Base-by-base conservation (phyloP, 2,113 vertebrate species). In the Indri indri region DNA sequence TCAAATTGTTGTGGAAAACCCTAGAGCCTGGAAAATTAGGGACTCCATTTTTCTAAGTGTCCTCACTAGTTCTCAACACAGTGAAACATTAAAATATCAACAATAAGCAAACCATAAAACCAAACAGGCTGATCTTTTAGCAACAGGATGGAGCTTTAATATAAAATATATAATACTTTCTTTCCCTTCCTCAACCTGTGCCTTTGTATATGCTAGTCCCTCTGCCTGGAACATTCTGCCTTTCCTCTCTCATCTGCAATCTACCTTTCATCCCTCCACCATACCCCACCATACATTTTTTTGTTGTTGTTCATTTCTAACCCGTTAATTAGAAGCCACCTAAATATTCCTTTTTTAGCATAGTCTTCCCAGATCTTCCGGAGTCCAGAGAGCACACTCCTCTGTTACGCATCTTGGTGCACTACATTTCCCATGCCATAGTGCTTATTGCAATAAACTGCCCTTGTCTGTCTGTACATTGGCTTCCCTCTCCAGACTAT, bases 1-100 rank as follows among this genome's bases (percentile, higher is more conserved):
- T 37, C 61, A 91, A 71, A 54, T 82, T 95, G 11, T 95, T 77
- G 61, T 68, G 54, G 54, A 86, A 93, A 96, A 66, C 25, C 42
- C 65, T 7, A n/a, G 32, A 40, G 13, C 20, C 10, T 76, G 89
- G 23, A 83, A 30, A 90, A 87, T 42, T 27, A 16, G 11, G 54
- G 66, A 45, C 20, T 57, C 45, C 87, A 12, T 54, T 88, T 90
- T 47, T 50, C 23, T 10, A 65, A 45, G 40, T 16, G 4, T 85
- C 77, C 11, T 81, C 50, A 66, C 10, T 27, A 34, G 25, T 52
- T 95, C 27, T 37, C 66, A 70, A 54, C 11, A 45, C 3, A 82
- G 66, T 12, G 32, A 91, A 82, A 18, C 32, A 50, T 61, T 83
- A 52, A 88, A 89, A 90, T 9, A 88, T 42, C 17, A 66, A 23